phyloP scores from a whole-genome alignment of 2,888 invertebrate genomes.

The Pandemis corylana region DNA sequence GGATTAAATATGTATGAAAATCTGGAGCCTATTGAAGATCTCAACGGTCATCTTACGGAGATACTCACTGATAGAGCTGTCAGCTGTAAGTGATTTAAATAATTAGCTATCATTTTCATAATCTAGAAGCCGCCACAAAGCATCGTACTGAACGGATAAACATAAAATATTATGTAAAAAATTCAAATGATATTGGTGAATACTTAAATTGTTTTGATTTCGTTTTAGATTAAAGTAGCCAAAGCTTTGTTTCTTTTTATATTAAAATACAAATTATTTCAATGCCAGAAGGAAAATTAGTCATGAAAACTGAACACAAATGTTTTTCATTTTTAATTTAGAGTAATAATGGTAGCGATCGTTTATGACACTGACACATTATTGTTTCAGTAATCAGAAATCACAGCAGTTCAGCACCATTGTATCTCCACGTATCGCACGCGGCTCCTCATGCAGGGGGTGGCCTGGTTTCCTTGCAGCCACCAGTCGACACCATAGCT shows the following conservation, averaged over 20 bases:
- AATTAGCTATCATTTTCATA: background rate
- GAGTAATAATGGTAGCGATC: too few relatives aligned
- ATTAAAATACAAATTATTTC: too few relatives aligned
- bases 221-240: too few relatives aligned
- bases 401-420: conserved; percentile 84
- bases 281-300: too few relatives aligned
- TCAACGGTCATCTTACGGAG: conserved; percentile 58
- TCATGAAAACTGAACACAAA: too few relatives aligned
- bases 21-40: conserved; percentile 52
- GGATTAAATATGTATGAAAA: conserved; percentile 60
- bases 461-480: conserved; percentile 88
- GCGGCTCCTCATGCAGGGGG: conserved; percentile 91
- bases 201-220: too few relatives aligned
- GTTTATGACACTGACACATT: conserved; percentile 31
- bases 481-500: conserved; percentile 86
- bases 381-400: conserved; percentile 77
- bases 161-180: too few relatives aligned
- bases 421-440: conserved; percentile 92
- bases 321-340: too few relatives aligned
- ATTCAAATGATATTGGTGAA: too few relatives aligned
- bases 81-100: conserved; percentile 50
- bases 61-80: conserved; percentile 58
- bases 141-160: too few relatives aligned
- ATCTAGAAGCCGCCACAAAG: conserved; percentile 47
- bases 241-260: too few relatives aligned